Base-by-base conservation (phyloP, 1,140 invertebrate genomes). In the Sinella curviseta region DNA sequence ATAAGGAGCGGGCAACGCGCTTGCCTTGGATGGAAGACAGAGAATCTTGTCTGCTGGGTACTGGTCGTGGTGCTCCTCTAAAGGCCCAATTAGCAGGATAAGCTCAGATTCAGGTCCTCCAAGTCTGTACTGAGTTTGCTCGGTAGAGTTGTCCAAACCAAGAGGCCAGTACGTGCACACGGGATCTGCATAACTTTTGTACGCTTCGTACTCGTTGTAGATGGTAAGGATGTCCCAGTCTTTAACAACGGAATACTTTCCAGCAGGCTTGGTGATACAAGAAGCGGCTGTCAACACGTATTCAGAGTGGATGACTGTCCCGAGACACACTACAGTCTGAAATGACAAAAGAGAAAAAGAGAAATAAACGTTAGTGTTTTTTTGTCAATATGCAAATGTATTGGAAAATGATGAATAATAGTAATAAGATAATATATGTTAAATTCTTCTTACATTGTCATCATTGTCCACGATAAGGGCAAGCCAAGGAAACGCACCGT, bases 131-230 rank as follows among this genome's bases (percentile, higher is more conserved):
- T 60, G 14, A 3, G 24, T 4, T 26, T 3, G 14, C 4, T 26
- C 12, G 3, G 57, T 17, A 8, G 57, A 60, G 57, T 60, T 60
- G 57, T 60, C 57, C 12, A 60, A 3, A 4, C 57, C 57, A 8
- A 60, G 12, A 26, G 57, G 57, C 14, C 14, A 60, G 57, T 17
- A 17, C 3, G 57, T 4, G 57, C 57, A 60, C 8, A 60, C 57
- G 24, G 57, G 24, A 26, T 65, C 31, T 30, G 79, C 75, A 35
- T 78, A 77, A 67, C 81, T 83, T 35, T 81, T 75, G 76, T 80
- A 83, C 14, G 80, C 28, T 35, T 83, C 82, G 48, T 83, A 83
- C 76, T 83, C 82, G 34, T 83, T 83, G 31, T 70, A 70, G 74
- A 81, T 57, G 31, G 48, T 81, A 12, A 78, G 75, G 24, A 83